These are phyloP conservation scores for Todiramphus saurophagus DNA, from an alignment of 2,113 vertebrate genomes.

Conservation along the genomic window DNA sequence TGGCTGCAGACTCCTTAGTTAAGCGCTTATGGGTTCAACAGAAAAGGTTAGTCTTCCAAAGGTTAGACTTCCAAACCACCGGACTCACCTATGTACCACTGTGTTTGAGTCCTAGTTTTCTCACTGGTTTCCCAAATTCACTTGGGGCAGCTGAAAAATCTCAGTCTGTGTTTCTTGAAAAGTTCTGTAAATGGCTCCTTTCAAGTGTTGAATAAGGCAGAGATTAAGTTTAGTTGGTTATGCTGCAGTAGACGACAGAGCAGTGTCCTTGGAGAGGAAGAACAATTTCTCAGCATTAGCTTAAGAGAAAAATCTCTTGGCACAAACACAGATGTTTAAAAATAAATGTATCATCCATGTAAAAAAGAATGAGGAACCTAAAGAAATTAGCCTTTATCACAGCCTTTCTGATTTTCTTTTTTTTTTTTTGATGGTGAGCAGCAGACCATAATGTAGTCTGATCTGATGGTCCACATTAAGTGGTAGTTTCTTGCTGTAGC, in stretches of 20 bases:
- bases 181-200: not conserved
- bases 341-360: not conserved
- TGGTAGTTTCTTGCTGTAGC: not conserved
- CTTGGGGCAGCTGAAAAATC: constrained; percentile 1
- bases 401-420: not conserved
- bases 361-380: not conserved
- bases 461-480: not conserved
- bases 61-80: not conserved
- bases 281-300: not conserved
- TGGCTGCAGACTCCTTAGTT: not conserved
- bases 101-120: not conserved
- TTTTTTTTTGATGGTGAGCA: not conserved
- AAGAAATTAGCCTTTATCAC: not conserved
- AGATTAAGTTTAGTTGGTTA: not conserved
- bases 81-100: not conserved
- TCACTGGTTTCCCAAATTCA: not conserved
- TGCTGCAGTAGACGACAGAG: not conserved
- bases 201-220: not conserved
- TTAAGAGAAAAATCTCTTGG: constrained; percentile 4
- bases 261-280: not conserved
- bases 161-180: not conserved
- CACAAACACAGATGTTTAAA: not conserved
- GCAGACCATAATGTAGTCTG: not conserved
- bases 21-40: not conserved
- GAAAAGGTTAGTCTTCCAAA: not conserved